These are phyloP conservation scores for Notospermus geniculatus DNA, from an alignment of 1,140 invertebrate genomes.

Conservation along the genomic window DNA sequence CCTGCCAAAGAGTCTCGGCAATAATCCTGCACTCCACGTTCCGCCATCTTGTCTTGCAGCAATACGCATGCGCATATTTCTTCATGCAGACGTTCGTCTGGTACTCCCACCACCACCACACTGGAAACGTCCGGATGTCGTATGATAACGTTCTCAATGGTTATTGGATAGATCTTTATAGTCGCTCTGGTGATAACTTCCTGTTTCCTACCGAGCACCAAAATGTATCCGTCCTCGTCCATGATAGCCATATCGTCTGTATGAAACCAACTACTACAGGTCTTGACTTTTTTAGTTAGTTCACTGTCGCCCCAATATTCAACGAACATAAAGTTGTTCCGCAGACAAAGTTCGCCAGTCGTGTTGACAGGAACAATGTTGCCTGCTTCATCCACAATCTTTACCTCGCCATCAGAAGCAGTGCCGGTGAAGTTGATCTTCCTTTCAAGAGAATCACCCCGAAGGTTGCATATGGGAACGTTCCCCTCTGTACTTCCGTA, in stretches of 20 bases:
- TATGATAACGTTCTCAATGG: conserved; percentile 9
- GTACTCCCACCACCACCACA: conserved; percentile 14
- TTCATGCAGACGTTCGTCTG: conserved; percentile 7
- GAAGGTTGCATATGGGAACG: too few relatives aligned
- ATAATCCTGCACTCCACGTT: background rate
- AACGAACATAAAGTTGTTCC: background rate
- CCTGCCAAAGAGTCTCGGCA: background rate
- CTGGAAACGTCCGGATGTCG: conserved; percentile 6
- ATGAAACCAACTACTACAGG: background rate
- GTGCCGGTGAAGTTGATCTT: too few relatives aligned
- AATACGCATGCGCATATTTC: conserved; percentile 13
- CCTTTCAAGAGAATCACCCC: too few relatives aligned
- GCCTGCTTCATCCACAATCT: conserved; percentile 12
- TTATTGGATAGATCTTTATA: conserved; percentile 1
- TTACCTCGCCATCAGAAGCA: background rate
- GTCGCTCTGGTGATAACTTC: conserved; percentile 9
- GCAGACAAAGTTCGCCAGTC: conserved; percentile 6
- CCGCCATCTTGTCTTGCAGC: background rate
- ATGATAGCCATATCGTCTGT: conserved; percentile 13
- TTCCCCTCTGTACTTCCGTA: too few relatives aligned
- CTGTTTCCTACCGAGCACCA: conserved; percentile 3
- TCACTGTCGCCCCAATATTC: background rate
- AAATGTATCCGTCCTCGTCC: background rate
- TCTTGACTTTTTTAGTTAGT: background rate
- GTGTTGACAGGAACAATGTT: conserved; percentile 1